These are phyloP conservation scores for Apus apus DNA, from an alignment of 2,113 vertebrate genomes.

Conservation along the genomic window DNA sequence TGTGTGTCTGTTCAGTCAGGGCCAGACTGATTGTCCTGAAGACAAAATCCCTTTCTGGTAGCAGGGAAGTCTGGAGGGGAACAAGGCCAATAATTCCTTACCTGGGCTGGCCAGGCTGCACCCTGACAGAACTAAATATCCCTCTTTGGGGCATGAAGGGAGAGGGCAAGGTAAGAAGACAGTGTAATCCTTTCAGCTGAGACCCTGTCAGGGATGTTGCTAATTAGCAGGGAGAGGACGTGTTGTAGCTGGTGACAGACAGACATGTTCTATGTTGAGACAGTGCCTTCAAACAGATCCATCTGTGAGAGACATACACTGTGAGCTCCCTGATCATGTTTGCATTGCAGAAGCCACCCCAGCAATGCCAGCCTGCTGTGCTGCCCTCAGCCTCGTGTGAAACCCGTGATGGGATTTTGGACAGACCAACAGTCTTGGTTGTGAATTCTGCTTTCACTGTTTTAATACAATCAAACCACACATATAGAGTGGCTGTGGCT, in stretches of 20 bases:
- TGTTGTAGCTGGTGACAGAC: conserved; percentile 52
- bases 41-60: neutral
- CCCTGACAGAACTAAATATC: neutral
- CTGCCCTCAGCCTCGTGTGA: neutral
- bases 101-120: neutral
- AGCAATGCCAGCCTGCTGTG: neutral
- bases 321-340: neutral
- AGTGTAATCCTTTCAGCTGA: conserved; percentile 48
- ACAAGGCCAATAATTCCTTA: neutral
- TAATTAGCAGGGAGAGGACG: conserved; percentile 50
- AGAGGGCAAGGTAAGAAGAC: conserved; percentile 27
- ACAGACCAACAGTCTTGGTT: neutral
- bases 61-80: neutral
- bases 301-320: neutral
- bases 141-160: neutral
- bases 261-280: conserved; percentile 27
- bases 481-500: neutral
- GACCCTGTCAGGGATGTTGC: conserved; percentile 2
- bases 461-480: neutral
- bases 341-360: neutral
- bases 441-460: neutral
- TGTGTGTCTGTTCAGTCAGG: neutral
- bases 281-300: conserved; percentile 9
- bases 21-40: neutral
- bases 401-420: conserved; percentile 12